These are phyloP conservation scores for Callimico goeldii DNA, from an alignment of 2,797 vertebrate genomes.

Conservation along the genomic window DNA sequence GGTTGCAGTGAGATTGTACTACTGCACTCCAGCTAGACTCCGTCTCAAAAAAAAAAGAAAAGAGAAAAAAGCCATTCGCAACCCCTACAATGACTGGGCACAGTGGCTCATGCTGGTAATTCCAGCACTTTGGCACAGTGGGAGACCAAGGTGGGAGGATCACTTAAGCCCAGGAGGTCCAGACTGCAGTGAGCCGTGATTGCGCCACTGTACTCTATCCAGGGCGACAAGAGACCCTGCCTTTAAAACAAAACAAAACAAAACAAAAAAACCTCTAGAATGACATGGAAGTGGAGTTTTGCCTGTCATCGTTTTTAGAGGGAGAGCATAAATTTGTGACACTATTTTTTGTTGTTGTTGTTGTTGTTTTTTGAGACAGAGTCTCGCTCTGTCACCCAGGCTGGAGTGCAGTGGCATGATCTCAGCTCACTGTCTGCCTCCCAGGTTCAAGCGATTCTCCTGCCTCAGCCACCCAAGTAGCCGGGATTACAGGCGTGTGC, in stretches of 20 bases:
- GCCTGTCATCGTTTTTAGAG: not conserved
- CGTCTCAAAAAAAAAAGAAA: too few species aligned
- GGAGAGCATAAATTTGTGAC: not conserved
- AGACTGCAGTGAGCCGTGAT: not conserved
- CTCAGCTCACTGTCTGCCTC: not conserved
- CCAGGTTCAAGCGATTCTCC: not conserved
- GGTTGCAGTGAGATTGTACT: too few species aligned
- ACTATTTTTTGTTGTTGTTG: not conserved
- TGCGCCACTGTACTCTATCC: not conserved
- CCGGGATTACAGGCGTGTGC: not conserved
- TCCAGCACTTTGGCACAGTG: not conserved
- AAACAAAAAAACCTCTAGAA: constrained; percentile 24
- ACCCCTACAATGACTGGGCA: not conserved
- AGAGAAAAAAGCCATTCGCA: not conserved
- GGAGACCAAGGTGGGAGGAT: not conserved
- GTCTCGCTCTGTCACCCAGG: too few species aligned
- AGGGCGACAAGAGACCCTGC: not conserved
- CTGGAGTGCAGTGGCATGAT: not conserved
- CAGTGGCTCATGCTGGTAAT: not conserved
- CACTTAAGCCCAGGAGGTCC: not conserved
- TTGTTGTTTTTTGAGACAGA: too few species aligned
- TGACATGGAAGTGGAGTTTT: not conserved
- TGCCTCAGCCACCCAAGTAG: not conserved
- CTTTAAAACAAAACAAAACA: not conserved
- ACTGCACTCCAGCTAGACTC: too few species aligned